These are phyloP conservation scores for Lepidurus couesii DNA, from an alignment of 1,140 invertebrate species.

Conservation along the genomic window DNA sequence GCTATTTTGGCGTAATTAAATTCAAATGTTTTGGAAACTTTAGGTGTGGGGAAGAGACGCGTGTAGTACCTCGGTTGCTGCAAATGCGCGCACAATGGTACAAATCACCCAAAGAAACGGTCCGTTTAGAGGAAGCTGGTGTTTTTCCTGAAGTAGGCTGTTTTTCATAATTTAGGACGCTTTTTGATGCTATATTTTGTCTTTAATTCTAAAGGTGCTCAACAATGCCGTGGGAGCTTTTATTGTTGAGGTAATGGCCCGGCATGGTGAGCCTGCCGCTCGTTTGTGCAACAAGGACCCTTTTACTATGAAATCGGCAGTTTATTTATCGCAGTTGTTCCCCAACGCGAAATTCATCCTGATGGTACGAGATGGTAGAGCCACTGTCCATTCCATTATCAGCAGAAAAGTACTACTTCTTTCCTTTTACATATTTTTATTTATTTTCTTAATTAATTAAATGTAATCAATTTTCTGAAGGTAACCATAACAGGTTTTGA, in stretches of 20 bases:
- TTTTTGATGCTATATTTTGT: slow-evolving; percentile 36
- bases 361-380: slow-evolving; percentile 95
- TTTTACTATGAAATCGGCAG: slow-evolving; percentile 90
- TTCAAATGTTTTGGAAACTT: slow-evolving; percentile 39
- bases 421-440: slow-evolving; percentile 23
- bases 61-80: slow-evolving; percentile 89
- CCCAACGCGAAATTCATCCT: slow-evolving; percentile 88
- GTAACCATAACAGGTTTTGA: slow-evolving; percentile 98
- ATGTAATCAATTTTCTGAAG: slow-evolving; percentile 46
- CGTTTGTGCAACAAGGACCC: slow-evolving; percentile 98
- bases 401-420: slow-evolving; percentile 67
- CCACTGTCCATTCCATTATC: slow-evolving; percentile 96
- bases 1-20: not conserved
- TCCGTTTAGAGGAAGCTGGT: slow-evolving; percentile 85
- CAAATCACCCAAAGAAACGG: slow-evolving; percentile 81
- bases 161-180: not conserved
- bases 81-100: slow-evolving; percentile 89
- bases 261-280: slow-evolving; percentile 88
- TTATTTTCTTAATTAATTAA: slow-evolving; percentile 16
- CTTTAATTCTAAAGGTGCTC: slow-evolving; percentile 56
- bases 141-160: slow-evolving; percentile 72
- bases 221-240: slow-evolving; percentile 94
- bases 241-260: slow-evolving; percentile 90
- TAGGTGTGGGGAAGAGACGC: slow-evolving; percentile 94
- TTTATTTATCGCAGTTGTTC: slow-evolving; percentile 59